Percentiles rank a stretch among this genome's conserved stretches.
Evolutionary conservation across 2,888 invertebrate species (phyloP).

Genomic region (Plebejus melissa): DNA sequence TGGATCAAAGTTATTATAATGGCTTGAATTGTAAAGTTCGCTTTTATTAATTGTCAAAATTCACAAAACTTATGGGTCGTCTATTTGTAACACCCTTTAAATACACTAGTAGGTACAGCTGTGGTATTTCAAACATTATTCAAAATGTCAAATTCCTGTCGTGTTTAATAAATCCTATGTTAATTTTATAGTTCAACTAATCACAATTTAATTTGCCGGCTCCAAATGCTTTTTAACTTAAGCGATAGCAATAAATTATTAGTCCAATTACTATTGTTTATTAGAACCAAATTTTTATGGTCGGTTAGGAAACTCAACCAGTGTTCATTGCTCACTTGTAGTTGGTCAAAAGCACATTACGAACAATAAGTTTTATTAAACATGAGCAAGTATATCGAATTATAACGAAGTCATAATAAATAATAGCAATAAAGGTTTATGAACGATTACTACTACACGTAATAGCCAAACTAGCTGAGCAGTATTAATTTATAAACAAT

Average conservation of each 20-base stretch:
- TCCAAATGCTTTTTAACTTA: not conserved
- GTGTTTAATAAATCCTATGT: not conserved
- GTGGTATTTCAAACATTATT: not conserved
- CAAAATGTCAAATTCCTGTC: not conserved
- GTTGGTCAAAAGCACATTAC: not conserved
- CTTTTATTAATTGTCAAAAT: too few relatives aligned
- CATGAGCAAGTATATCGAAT: slow-evolving; percentile 6
- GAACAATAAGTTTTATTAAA: slow-evolving; percentile 4
- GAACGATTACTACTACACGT: slow-evolving; percentile 17
- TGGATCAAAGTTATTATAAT: too few relatives aligned
- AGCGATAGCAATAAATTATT: not conserved
- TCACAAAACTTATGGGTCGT: too few relatives aligned
- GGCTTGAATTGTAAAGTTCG: too few relatives aligned
- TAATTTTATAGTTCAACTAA: not conserved
- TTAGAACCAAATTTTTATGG: not conserved
- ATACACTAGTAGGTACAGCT: not conserved
- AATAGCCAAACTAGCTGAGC: slow-evolving; percentile 3
- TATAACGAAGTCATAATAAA: slow-evolving; percentile 20
- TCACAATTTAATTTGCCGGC: not conserved
- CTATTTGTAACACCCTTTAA: not conserved
- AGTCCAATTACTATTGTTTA: not conserved
- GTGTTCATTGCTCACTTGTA: not conserved
- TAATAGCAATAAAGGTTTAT: slow-evolving; percentile 21
- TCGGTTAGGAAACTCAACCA: not conserved
- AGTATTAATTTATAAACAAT: not conserved